Conservation (phyloP, 2,797 vertebrate genomes). For the Sebastes baramenuke region DNA sequence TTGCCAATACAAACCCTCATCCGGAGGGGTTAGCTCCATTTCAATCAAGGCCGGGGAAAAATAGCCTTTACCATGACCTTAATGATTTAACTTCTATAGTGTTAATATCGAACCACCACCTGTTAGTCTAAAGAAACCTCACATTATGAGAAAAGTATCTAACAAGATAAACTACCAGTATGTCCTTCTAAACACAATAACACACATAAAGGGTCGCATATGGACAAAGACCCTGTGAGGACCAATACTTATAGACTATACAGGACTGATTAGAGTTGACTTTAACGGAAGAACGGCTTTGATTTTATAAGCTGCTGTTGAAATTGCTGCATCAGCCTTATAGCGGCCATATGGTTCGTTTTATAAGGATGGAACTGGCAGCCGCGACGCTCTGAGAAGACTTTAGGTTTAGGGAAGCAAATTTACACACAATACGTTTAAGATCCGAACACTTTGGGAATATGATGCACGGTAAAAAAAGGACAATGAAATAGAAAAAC, state of each 20-base stretch:
- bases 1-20: conserved; percentile 19
- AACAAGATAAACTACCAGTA: not conserved
- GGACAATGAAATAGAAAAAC: not conserved
- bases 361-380: conserved; percentile 20
- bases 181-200: not conserved
- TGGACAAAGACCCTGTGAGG: conserved; percentile 14
- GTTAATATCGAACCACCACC: not conserved
- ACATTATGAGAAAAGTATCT: not conserved
- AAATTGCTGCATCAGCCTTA: conserved; percentile 38
- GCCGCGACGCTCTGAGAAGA: not conserved
- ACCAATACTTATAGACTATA: not conserved
- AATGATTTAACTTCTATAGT: conserved; percentile 1
- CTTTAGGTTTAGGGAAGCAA: not conserved
- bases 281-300: conserved; percentile 33
- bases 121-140: conserved; percentile 1
- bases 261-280: conserved; percentile 44
- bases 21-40: not conserved
- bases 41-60: conserved; percentile 9
- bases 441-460: not conserved
- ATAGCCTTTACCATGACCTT: conserved; percentile 22
- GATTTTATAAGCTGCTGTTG: conserved; percentile 33
- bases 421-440: conserved; percentile 1
- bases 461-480: not conserved
- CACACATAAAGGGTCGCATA: not conserved
- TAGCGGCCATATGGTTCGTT: conserved; percentile 36